phyloP scores from a whole-genome alignment of 2,797 vertebrate genomes.

The Chiroxiphia lanceolata region DNA sequence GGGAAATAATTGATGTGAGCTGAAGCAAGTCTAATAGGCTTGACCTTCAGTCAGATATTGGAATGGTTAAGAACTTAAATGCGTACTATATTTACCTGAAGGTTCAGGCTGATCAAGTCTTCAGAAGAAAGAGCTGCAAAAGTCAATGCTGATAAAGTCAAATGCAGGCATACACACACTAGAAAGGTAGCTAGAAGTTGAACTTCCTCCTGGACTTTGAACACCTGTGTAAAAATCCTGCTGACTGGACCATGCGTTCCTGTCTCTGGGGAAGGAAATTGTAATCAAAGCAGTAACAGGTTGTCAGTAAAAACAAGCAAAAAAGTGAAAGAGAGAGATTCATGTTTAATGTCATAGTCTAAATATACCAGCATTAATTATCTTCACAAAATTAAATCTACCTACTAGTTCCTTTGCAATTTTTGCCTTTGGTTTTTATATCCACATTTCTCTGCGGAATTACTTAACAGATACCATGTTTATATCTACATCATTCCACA shows the following conservation, averaged over 20 bases:
- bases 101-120: neutral
- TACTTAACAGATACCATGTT: neutral
- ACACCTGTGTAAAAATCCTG: neutral
- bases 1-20: slow-evolving; percentile 62
- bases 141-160: neutral
- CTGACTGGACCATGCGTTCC: neutral
- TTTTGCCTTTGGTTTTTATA: neutral
- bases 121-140: neutral
- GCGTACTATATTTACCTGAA: neutral
- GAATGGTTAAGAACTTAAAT: slow-evolving; percentile 22
- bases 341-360: neutral
- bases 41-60: slow-evolving; percentile 36
- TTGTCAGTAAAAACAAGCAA: neutral
- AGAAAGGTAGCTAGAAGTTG: neutral
- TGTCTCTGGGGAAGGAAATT: neutral
- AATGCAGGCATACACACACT: neutral
- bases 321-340: neutral
- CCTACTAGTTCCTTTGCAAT: neutral
- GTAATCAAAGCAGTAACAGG: neutral
- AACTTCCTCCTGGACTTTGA: neutral
- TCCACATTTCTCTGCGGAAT: neutral
- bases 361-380: neutral
- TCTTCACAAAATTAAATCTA: neutral
- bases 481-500: neutral
- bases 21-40: slow-evolving; percentile 58